Evolutionary conservation across 2,113 vertebrate genomes (phyloP).

Genomic region (Talpa occidentalis): DNA sequence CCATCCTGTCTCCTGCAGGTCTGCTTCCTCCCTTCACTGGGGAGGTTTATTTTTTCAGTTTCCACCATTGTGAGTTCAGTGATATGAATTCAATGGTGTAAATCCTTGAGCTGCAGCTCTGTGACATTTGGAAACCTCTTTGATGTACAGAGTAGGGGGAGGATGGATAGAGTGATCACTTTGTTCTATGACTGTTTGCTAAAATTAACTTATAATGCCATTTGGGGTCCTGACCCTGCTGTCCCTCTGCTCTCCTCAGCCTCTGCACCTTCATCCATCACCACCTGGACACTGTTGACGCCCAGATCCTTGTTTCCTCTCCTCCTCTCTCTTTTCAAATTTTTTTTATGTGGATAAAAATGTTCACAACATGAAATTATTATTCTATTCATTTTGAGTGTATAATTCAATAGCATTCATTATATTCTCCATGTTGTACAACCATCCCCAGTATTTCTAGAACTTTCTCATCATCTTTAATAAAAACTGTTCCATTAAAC

Average conservation of each 20-base stretch:
- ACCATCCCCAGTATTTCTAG: neutral
- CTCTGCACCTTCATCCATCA: neutral
- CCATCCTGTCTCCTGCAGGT: neutral
- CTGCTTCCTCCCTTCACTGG: rapidly evolving
- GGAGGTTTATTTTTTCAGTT: neutral
- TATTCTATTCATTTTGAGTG: neutral
- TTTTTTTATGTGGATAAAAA: neutral
- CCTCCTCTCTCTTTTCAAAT: neutral
- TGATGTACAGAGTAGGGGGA: neutral
- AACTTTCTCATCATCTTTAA: neutral
- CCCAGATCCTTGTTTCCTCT: neutral
- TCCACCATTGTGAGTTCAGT: neutral
- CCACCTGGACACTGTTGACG: neutral
- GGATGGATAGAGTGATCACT: neutral
- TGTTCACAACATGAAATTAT: neutral
- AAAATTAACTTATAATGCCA: slow-evolving; percentile 59
- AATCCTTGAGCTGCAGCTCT: neutral
- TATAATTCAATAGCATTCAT: neutral
- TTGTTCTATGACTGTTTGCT: slow-evolving; percentile 68
- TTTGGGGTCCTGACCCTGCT: neutral
- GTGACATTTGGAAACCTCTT: slow-evolving; percentile 30
- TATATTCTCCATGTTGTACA: neutral
- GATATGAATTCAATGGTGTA: neutral
- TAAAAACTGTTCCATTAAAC: neutral
- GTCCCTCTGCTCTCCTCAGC: neutral